A percentile compares a stretch with the other conserved stretches of the same genome.
phyloP scores from a whole-genome alignment of 2,888 invertebrate species.

The Fragum fragum region DNA sequence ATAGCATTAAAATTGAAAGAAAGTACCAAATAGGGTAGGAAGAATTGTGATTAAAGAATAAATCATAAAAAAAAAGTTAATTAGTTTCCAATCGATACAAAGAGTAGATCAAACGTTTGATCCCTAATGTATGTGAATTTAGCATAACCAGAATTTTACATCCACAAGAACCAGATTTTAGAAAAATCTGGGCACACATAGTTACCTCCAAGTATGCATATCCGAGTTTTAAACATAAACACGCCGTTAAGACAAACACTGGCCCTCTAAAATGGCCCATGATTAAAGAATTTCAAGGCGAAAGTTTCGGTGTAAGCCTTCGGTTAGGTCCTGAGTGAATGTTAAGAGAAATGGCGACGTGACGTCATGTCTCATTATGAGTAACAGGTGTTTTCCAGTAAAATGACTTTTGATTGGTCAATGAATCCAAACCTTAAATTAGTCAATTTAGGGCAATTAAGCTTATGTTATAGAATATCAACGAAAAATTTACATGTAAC shows the following conservation, averaged over 20 bases:
- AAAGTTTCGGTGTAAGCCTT: conserved; percentile 46
- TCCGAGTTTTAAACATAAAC: conserved; percentile 70
- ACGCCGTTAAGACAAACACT: conserved; percentile 65
- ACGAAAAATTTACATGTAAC: too few species aligned
- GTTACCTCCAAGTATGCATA: conserved; percentile 76
- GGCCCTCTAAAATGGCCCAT: conserved; percentile 73
- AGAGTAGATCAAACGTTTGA: background rate
- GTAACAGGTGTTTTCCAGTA: conserved; percentile 43
- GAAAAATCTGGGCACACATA: conserved; percentile 22
- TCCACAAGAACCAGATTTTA: background rate
- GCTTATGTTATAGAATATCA: too few species aligned
- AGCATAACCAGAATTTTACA: background rate
- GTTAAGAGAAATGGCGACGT: conserved; percentile 66
- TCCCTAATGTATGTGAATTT: conserved; percentile 11
- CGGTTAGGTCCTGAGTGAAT: conserved; percentile 53
- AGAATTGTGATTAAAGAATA: too few species aligned
- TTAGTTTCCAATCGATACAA: background rate
- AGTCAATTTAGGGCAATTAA: background rate
- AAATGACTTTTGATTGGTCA: conserved; percentile 56
- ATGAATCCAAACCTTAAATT: background rate
- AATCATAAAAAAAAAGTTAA: too few species aligned
- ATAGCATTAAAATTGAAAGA: too few species aligned
- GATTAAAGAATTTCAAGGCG: conserved; percentile 44
- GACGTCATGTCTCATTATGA: conserved; percentile 73
- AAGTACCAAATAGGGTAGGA: too few species aligned